A percentile compares a stretch with the other conserved stretches of the same genome.
Conservation (phyloP, 2,797 vertebrate species). For the Adelosebastes latens region DNA sequence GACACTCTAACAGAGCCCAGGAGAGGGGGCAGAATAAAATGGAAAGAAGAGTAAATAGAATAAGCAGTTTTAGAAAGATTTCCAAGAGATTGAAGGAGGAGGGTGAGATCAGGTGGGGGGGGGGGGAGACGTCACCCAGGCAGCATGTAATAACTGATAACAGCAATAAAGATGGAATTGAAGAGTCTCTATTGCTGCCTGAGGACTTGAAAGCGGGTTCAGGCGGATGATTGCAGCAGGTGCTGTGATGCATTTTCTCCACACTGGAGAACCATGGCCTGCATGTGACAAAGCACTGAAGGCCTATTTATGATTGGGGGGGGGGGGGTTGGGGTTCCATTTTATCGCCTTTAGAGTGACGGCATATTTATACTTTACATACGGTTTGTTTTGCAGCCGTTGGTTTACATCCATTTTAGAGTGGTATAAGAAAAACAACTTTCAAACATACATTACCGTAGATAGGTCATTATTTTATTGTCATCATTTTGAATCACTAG, state of each 20-base stretch:
- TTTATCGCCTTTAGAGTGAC: background rate
- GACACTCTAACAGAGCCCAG: background rate
- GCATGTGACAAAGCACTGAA: slow-evolving; percentile 41
- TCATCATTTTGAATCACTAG: background rate
- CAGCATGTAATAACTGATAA: slow-evolving; percentile 72
- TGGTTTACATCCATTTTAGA: slow-evolving; percentile 1
- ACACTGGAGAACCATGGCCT: slow-evolving; percentile 17
- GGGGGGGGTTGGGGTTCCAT: background rate
- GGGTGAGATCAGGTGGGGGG: slow-evolving; percentile 34
- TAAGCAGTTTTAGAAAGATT: slow-evolving; percentile 35
- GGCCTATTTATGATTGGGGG: background rate
- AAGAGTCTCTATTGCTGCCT: slow-evolving; percentile 66
- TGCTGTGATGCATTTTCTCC: slow-evolving; percentile 20
- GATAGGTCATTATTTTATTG: background rate
- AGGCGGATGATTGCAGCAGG: slow-evolving; percentile 38
- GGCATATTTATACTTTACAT: slow-evolving; percentile 2
- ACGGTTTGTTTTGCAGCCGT: background rate
- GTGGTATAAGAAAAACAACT: background rate
- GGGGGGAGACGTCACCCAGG: slow-evolving; percentile 56
- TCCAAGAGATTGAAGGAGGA: slow-evolving; percentile 30
- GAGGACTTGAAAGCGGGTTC: slow-evolving; percentile 56
- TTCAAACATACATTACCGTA: background rate
- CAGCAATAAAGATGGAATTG: slow-evolving; percentile 77
- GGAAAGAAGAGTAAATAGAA: background rate
- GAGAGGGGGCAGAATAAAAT: background rate